Evolutionary conservation across 2,113 vertebrate genomes (phyloP), one percentile per base, ranked within the genome.

Genomic region (Tonatia bakeri): DNA sequence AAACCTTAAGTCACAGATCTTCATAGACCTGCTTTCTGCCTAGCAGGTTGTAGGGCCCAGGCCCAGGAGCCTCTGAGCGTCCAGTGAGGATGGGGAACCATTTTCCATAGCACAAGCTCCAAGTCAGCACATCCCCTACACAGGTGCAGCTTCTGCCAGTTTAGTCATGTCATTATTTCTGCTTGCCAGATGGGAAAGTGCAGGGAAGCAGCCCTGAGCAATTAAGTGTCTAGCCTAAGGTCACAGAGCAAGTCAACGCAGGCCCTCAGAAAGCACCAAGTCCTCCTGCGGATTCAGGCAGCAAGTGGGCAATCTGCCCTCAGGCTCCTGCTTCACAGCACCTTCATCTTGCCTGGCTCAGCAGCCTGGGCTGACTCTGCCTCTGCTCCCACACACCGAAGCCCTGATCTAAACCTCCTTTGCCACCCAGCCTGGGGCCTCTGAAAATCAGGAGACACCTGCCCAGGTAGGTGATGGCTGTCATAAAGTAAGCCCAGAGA

Each of bases 151-250:
- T 85, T 56, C 52, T 1, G 38, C 56, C n/a, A 4, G 20, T 50
- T 52, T 22, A 2, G 28, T 54, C 26, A 0, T 64, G 45, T 92
- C 94, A 70, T 90, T 77, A 38, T 56, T 50, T 33, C 77, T 95
- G 54, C 61, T 96, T 87, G 64, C 87, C 90, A 82, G 90, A 70
- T 75, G 54, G 94, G 86, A 94, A 26, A 33, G 80, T 3, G 54
- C 87, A 54, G 79, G 83, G 75, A 88, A 91, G 91, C 75, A 3
- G 90, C 79, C 87, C 91, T 84, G 75, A 93, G 95, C 92, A 96
- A 96, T 93, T 94, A 92, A 84, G 28, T 54, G 15, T 93, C 93
- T 96, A 77, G 96, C 96, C 97, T 92, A 90, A 95, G 95, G 97
- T 96, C 97, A 96, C 47, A 73, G 83, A 93, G 75, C 87, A 67